Evolutionary conservation across 2,797 vertebrate genomes (phyloP).

Genomic region (Lepilemur ruficaudatus): DNA sequence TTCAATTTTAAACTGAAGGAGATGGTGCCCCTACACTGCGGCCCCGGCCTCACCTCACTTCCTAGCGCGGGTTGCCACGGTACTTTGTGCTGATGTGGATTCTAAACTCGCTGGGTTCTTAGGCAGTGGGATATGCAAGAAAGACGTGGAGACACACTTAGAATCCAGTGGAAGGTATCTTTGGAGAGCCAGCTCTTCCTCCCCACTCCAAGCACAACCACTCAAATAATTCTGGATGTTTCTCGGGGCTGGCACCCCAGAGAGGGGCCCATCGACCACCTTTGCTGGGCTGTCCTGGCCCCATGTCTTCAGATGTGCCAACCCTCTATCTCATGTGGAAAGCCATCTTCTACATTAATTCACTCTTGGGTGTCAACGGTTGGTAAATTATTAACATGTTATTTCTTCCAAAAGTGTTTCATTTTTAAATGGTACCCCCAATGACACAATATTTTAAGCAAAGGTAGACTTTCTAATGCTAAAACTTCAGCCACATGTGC

Average conservation of each 20-base stretch:
- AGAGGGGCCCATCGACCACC: fast-evolving
- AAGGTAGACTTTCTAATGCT: background rate
- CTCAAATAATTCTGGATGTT: background rate
- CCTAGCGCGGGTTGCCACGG: background rate
- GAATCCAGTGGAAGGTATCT: background rate
- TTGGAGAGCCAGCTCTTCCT: background rate
- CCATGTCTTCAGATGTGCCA: background rate
- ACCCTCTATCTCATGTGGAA: background rate
- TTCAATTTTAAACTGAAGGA: background rate
- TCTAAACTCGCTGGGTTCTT: background rate
- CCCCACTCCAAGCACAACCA: background rate
- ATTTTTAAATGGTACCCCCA: background rate
- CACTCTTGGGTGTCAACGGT: background rate
- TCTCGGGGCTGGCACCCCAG: background rate
- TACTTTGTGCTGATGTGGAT: background rate
- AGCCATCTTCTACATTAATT: background rate
- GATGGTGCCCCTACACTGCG: background rate
- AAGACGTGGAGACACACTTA: background rate
- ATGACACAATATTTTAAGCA: background rate
- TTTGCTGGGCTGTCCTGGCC: background rate
- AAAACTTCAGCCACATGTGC: background rate
- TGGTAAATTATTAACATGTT: background rate
- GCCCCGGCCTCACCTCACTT: fast-evolving
- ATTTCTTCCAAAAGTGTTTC: background rate
- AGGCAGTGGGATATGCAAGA: background rate